Evolutionary conservation across 2,113 vertebrate genomes (phyloP).

Genomic region (Gorsachius goisagi): DNA sequence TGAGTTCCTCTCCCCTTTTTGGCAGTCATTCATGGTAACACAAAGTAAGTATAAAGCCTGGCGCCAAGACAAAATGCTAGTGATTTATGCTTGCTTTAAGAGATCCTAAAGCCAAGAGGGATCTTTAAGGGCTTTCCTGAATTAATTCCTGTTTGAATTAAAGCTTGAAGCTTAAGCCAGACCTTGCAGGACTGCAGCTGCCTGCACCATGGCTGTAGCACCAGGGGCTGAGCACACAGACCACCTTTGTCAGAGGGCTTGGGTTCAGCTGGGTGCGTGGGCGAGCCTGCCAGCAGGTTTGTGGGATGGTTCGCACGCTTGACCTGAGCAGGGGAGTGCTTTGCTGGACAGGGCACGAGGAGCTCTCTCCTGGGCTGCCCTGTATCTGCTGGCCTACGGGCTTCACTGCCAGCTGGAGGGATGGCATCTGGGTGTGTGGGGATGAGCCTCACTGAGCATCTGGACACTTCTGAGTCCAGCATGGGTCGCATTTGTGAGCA

Average conservation of each 20-base stretch:
- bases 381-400: neutral
- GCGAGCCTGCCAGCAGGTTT: accelerated
- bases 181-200: neutral
- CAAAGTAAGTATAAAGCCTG: constrained; percentile 24
- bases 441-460: neutral
- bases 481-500: neutral
- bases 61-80: accelerated
- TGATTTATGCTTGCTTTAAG: neutral
- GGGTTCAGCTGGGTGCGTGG: neutral
- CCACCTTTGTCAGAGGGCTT: accelerated
- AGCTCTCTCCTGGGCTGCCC: neutral
- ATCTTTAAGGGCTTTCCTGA: neutral
- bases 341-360: neutral
- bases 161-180: neutral
- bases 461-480: neutral
- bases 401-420: too few species aligned
- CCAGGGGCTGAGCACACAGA: neutral
- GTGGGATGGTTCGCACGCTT: neutral
- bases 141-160: neutral
- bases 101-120: neutral
- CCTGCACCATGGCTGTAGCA: accelerated
- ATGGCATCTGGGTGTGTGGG: neutral
- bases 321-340: neutral
- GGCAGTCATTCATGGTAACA: neutral
- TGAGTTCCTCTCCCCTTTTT: neutral